Evolutionary conservation across 2,797 vertebrate genomes (phyloP), one percentile per base, ranked within the genome.

Genomic region (Channallabes apus): DNA sequence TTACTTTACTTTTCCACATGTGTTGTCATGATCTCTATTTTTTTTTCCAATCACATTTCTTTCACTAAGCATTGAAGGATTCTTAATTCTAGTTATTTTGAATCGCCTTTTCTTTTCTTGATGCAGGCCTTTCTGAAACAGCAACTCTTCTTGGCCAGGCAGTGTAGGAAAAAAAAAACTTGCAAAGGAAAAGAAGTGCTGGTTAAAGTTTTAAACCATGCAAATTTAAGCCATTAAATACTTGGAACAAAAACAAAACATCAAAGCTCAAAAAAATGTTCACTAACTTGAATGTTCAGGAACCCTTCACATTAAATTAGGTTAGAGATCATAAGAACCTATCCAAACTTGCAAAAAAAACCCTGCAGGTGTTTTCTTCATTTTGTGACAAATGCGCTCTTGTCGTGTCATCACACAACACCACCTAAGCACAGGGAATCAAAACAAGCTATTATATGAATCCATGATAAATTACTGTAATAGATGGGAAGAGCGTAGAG

Each of bases 401-500:
- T 46, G 59, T 75, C 68, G 4, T 82, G 61, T 71, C 69, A 86
- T 82, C 54, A 58, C 6, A 20, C n/a, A 41, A 62, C 14, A 69
- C 38, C 24, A 76, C 41, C 65, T 75, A 68, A 29, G 8, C 82
- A 22, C 59, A 51, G 6, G n/a, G 15, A 58, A 75, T 82, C 29
- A 77, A 82, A 75, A 85, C 67, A 67, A 77, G 56, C 17, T 24
- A 64, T 65, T 56, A 83, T 69, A 68, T 54, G 35, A 17, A 46
- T 59, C 22, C 22, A 35, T 20, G n/a, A 38, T 27, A 59, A 51
- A 82, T 65, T 20, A 51, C 32, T 61, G 35, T 69, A 62, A 18
- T 54, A 62, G 54, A 27, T 27, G 11, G 41, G 9, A 27, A 61
- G n/a, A 14, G 2, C 27, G 17, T 27, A 62, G 8, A 69, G 54